Evolutionary conservation across 2,113 vertebrate species (phyloP).

Genomic region (Planiliza haematocheilus): DNA sequence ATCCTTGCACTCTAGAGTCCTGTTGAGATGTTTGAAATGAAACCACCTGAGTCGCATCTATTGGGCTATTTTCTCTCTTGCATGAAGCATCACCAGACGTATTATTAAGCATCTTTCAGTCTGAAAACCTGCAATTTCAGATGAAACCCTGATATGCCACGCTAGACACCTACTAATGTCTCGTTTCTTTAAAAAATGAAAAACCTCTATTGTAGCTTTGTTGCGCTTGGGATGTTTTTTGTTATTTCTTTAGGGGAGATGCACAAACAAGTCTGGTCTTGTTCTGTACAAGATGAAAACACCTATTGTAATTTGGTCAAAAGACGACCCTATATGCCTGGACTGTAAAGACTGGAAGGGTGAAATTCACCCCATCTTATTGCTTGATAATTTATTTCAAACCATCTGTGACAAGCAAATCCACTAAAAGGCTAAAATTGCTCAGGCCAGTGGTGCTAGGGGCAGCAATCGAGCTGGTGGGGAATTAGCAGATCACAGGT

Average conservation of each 20-base stretch:
- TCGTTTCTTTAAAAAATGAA: conserved; percentile 16
- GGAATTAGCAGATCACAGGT: conserved; percentile 9
- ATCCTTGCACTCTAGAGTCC: conserved; percentile 26
- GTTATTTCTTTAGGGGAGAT: not conserved
- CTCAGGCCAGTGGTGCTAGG: not conserved
- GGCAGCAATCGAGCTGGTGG: not conserved
- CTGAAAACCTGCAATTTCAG: conserved; percentile 10
- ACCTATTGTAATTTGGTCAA: conserved; percentile 15
- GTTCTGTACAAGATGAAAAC: not conserved
- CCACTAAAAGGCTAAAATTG: conserved; percentile 4
- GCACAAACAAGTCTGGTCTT: not conserved
- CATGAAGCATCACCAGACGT: conserved; percentile 27
- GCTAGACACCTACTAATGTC: not conserved
- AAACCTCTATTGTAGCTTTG: too few species aligned
- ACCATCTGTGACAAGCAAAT: not conserved
- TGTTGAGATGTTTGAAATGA: conserved; percentile 40
- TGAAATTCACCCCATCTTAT: not conserved
- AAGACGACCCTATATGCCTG: not conserved
- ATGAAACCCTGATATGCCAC: not conserved
- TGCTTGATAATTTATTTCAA: too few species aligned
- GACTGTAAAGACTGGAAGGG: not conserved
- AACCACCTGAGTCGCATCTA: conserved; percentile 40
- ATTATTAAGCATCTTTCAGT: conserved; percentile 30
- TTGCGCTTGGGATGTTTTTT: too few species aligned
- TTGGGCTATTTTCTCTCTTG: conserved; percentile 39